These are phyloP conservation scores for Ceratotherium simum DNA, from an alignment of 2,113 vertebrate species.

Conservation along the genomic window DNA sequence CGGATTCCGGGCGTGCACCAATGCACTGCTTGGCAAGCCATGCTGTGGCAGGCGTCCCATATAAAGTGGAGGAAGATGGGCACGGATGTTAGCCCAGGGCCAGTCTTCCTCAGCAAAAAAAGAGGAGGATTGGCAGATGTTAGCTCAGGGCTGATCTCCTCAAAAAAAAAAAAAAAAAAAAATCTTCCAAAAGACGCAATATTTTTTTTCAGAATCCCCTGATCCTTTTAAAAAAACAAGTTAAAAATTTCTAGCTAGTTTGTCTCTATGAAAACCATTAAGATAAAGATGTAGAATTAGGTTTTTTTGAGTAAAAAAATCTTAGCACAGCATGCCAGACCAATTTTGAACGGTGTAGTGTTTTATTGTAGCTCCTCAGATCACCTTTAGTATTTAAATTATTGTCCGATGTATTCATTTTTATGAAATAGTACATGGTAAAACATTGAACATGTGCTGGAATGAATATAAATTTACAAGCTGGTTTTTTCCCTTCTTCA, in stretches of 20 bases:
- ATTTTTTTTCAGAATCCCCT: background rate
- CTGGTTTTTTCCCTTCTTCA: background rate
- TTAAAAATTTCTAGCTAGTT: slow-evolving; percentile 69
- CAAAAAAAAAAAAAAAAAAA: background rate
- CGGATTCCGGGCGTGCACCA: too few relatives aligned
- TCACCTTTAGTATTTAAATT: background rate
- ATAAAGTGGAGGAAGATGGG: too few relatives aligned
- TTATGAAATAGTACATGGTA: slow-evolving; percentile 2
- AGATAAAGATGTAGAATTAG: slow-evolving; percentile 61
- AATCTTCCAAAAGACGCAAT: slow-evolving; percentile 4
- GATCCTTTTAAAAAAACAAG: slow-evolving; percentile 49
- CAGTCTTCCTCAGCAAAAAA: too few relatives aligned
- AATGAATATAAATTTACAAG: background rate
- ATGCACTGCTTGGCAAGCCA: too few relatives aligned
- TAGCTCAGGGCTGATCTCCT: too few relatives aligned
- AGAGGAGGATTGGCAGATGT: too few relatives aligned
- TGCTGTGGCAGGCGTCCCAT: too few relatives aligned
- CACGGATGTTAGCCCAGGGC: too few relatives aligned
- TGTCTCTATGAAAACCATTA: slow-evolving; percentile 73
- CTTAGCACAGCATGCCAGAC: slow-evolving; percentile 71
- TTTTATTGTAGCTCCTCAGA: background rate
- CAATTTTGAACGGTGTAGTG: slow-evolving; percentile 60
- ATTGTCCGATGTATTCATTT: slow-evolving; percentile 30
- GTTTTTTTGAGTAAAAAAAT: slow-evolving; percentile 79
- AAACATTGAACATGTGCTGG: background rate